Conservation (phyloP, 2,888 invertebrate species). For the Drepanosiphum platanoidis region DNA sequence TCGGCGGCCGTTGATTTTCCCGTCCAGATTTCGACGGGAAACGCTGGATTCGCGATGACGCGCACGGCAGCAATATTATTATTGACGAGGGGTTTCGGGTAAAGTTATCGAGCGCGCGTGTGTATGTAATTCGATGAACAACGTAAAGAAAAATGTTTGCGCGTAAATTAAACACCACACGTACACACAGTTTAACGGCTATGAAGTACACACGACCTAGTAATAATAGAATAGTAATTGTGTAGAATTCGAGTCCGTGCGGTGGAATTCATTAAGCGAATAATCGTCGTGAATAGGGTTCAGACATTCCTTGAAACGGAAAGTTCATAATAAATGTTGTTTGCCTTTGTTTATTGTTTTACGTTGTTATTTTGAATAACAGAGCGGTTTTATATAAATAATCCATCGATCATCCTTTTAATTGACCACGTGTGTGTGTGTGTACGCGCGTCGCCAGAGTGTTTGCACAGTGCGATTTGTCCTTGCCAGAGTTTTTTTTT, state of each 20-base stretch:
- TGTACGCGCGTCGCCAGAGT: too few relatives aligned
- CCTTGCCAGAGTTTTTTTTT: too few relatives aligned
- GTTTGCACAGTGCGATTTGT: too few relatives aligned
- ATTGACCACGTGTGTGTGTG: too few relatives aligned
- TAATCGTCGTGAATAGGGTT: background rate
- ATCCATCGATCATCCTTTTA: background rate
- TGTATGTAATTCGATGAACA: slow-evolving; percentile 10
- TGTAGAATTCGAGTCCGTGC: slow-evolving; percentile 20
- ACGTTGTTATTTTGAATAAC: background rate
- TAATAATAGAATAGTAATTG: slow-evolving; percentile 37
- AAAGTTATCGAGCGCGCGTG: background rate
- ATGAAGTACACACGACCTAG: slow-evolving; percentile 12
- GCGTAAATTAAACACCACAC: background rate
- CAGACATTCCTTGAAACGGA: slow-evolving; percentile 1
- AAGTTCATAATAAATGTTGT: background rate
- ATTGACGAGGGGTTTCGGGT: background rate
- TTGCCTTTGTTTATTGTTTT: background rate
- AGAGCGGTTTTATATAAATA: background rate
- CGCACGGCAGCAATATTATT: background rate
- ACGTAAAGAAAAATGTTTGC: background rate
- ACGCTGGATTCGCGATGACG: too few relatives aligned
- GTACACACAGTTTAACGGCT: background rate
- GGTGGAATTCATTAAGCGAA: slow-evolving; percentile 23
- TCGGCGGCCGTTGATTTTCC: background rate
- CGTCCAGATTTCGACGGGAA: background rate